These are phyloP conservation scores for Spermophilus dauricus DNA, from an alignment of 2,113 vertebrate genomes.

Conservation along the genomic window DNA sequence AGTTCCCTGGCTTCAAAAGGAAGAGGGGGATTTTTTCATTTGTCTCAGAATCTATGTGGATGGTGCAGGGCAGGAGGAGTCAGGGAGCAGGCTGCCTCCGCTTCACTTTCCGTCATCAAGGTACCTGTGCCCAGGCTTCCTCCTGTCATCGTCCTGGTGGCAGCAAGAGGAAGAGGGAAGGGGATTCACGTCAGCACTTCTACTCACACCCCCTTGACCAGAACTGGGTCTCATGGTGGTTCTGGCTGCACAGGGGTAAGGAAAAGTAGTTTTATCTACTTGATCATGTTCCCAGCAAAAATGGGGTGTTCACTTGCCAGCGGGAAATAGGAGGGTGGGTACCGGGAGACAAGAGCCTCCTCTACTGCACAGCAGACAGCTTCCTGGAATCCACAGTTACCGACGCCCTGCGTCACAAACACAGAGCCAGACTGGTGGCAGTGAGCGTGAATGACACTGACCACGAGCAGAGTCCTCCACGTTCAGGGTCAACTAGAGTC, in stretches of 20 bases:
- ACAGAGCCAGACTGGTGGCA: background rate
- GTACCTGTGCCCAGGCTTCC: fast-evolving
- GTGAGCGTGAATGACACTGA: too few species aligned
- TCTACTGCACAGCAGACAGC: too few species aligned
- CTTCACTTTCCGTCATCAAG: background rate
- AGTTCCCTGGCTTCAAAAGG: background rate
- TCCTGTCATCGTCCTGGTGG: background rate
- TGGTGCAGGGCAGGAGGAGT: background rate
- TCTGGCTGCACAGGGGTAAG: background rate
- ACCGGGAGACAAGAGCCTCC: background rate
- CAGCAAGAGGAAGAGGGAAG: too few species aligned
- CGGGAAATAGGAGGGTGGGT: too few species aligned
- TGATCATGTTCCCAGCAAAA: background rate
- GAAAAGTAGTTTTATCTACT: background rate
- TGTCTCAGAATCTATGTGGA: background rate
- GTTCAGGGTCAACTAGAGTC: background rate
- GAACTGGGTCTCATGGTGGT: background rate
- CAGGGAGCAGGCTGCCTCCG: background rate
- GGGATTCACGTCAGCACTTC: background rate
- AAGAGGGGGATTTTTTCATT: background rate
- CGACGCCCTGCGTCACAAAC: background rate
- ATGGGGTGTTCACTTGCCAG: background rate
- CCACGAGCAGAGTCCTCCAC: too few species aligned
- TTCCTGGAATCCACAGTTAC: background rate
- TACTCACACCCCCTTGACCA: background rate